Evolutionary conservation across 2,113 vertebrate species (phyloP), one percentile per base, ranked within the genome.

Genomic region (Daubentonia madagascariensis): DNA sequence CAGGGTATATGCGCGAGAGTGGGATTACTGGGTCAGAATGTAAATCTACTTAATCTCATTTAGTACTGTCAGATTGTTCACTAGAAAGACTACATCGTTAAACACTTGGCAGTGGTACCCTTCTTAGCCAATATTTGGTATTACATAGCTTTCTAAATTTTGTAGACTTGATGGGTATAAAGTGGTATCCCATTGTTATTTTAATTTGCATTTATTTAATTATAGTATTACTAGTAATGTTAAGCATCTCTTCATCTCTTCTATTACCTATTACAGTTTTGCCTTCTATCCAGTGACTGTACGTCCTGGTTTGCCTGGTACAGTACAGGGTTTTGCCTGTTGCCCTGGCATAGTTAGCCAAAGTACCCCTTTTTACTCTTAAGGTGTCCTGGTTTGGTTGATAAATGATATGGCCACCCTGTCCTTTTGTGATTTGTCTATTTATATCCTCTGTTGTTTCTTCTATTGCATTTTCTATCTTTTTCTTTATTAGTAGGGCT

Each of bases 161-260:
- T 57, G 14, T 10, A 85, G 35, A 4, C 13, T 95, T 79, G 22
- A 40, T 59, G 28, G 13, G 14, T 91, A 3, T 45, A 48, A 76
- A n/a, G 72, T 30, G 14, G 1, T 32, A 91, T 90, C 16, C 78
- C 48, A 57, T 43, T 85, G 12, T 76, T 52, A 85, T 59, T 85
- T 68, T 91, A 85, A 68, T 95, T 91, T 70, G 16, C 54, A 40
- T 95, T 85, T 79, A 25, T 79, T 67, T 72, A 88, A 61, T 94
- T 93, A 8, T 25, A 52, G 52, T 91, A 30, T 50, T 85, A 70
- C 13, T 78, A 48, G 18, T 78, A 95, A 80, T 14, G 18, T 35
- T n/a, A 86, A 52, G 28, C 13, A 54, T 35, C 65, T 95, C n/a
- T 86, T 95, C 14, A 79, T 68, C 43, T 59, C 22, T 91, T 57